phyloP scores from a whole-genome alignment of 2,888 invertebrate genomes.

The Aleiodes testaceus region DNA sequence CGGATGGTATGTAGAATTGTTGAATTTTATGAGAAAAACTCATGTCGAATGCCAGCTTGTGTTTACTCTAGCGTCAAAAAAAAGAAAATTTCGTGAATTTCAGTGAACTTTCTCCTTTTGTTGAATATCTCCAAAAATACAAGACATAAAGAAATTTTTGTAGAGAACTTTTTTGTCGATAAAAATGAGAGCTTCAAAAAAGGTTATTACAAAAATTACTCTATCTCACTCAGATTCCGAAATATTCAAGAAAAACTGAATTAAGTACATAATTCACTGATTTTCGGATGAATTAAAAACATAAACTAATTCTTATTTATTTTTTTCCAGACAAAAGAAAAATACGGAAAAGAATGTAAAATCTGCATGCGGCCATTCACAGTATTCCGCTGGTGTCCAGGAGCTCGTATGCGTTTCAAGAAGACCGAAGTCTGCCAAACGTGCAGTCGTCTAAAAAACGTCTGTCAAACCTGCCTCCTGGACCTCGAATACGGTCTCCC shows the following conservation, averaged over 20 bases:
- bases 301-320: neutral
- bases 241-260: neutral
- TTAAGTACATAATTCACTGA: too few species aligned
- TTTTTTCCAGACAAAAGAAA: conserved; percentile 88
- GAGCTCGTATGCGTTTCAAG: conserved; percentile 95
- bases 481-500: conserved; percentile 94
- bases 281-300: neutral
- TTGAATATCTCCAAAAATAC: too few species aligned
- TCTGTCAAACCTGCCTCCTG: conserved; percentile 95
- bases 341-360: conserved; percentile 96
- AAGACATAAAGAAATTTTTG: too few species aligned
- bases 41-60: neutral
- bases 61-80: neutral
- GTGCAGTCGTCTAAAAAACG: conserved; percentile 94
- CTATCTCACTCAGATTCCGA: too few species aligned
- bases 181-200: too few species aligned
- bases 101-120: neutral
- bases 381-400: conserved; percentile 97
- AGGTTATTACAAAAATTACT: too few species aligned
- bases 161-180: too few species aligned
- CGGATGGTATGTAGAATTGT: conserved; percentile 84
- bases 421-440: conserved; percentile 98
- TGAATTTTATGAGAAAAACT: too few species aligned
- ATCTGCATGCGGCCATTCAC: conserved; percentile 96
- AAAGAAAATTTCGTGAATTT: neutral